Evolutionary conservation across 2,113 vertebrate species (phyloP), one percentile per base, ranked within the genome.

Genomic region (Bostrychus sinensis): DNA sequence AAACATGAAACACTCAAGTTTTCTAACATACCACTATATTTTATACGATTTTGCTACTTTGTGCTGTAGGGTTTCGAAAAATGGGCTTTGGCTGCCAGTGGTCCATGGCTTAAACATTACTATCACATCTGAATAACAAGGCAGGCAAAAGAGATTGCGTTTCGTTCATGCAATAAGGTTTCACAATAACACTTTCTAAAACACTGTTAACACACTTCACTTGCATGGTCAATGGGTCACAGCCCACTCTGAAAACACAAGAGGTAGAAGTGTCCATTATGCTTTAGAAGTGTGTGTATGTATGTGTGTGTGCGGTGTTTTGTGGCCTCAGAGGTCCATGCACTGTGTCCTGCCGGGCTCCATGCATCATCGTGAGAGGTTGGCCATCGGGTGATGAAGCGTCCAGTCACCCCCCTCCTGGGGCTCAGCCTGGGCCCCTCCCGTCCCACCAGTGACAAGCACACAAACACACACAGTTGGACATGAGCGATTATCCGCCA

Each of bases 291-390:
- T 53, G 54, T 55, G 8, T 54, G 46, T 54, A 39, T 37, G 39
- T 66, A 30, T 46, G 17, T 70, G 30, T 59, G 20, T 60, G 30
- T 48, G 39, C 38, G 28, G 12, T 16, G 26, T 55, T 45, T 38
- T 65, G 50, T 64, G 82, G 68, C 81, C 72, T 77, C 66, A 80
- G 60, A 88, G 70, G 82, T 80, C 80, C 66, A 34, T 56, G 60
- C 60, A 19, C 72, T 5, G 22, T 50, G 23, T 81, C 78, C 76
- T 73, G 84, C 82, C 66, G 56, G 55, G 72, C 58, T 84, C 66
- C 78, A 91, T 92, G 81, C 70, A 90, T 92, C 90, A 92, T 75
- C 62, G 65, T 90, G 87, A 89, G 76, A 79, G 74, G 72, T 56
- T 73, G 72, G 85, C 72, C 69, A 39, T 80, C 38, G 58, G 70